Base-by-base conservation (phyloP, 2,888 invertebrate species). In the Aricia artaxerxes region DNA sequence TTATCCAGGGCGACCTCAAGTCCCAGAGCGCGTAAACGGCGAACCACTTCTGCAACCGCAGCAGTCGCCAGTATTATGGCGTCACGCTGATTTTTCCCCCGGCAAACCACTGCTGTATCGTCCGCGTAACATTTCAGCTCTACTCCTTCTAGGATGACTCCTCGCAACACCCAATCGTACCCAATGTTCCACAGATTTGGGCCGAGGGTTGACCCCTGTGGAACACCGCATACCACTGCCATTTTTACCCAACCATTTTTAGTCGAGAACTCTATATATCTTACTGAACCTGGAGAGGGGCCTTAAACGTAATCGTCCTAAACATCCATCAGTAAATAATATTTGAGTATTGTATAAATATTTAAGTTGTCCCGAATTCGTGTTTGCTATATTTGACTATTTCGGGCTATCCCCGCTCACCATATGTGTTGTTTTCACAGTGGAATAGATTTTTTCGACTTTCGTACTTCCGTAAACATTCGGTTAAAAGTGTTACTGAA, bases 401-500 rank as follows among this genome's bases (percentile, higher is more conserved):
- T 78, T 75, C 64, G 60, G 49, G n/a, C 78, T 72, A 72, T 78
- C 77, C 49, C 75, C 82, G 81, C 80, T 80, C 72, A 44, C 81
- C 80, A 79, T 81, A 80, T 82, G 81, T 78, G 78, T 80, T 73
- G 79, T 57, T 78, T 79, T 72, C 53, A 77, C 64, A 78, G 72
- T 75, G 49, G 80, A 81, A 81, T 79, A 78, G 76, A 61, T 80
- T 79, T 78, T 53, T n/a, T 69, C 64, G 78, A 78, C 78, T 57
- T 76, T 64, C 31, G 24, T 2, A 31, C 69, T 13, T 35, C 13
- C 69, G 69, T 38, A 69, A 69, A 69, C 5, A 69, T 69, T 69
- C 69, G 69, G 35, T 16, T 16, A 4, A 38, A 69, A 69, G 35
- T 69, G 38, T 69, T 16, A 35, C 16, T 16, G 35, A 69, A 69